Base-by-base conservation (phyloP, 2,113 vertebrate species). In the Lophochroa leadbeateri region DNA sequence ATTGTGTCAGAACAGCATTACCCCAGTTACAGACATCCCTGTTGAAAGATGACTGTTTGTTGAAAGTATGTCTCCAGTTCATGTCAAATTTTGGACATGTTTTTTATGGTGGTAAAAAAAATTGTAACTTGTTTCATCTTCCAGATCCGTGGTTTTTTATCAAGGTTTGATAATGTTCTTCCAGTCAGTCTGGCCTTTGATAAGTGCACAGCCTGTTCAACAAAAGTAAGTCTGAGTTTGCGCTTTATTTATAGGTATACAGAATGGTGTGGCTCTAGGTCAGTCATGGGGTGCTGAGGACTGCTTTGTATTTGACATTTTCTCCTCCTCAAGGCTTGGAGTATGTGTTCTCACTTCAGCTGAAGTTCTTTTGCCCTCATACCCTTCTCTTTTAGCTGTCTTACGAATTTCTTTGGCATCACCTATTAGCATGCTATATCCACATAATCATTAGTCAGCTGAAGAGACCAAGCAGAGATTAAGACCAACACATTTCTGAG, bases 131-230 rank as follows among this genome's bases (percentile, higher is more conserved):
- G 75, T 80, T 87, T 81, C 65, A 14, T 85, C 89, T 94, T 95
- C 68, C 95, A 99, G 99, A 99, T 99, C 79, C 99, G 99, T 92
- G 99, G 99, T 41, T 99, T 99, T 97, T 98, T 99, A 57, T 99
- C 99, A 52, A 98, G 99, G 82, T 99, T 99, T 90, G 99, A 99
- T 97, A 99, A 99, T 18, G 99, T 99, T 86, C 99, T 99, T 95
- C 99, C 99, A 63, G 99, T 99, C 88, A 99, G 99, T 93, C 97
- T 99, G 96, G 99, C 99, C 2, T 99, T 99, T 97, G 99, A 99
- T 98, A 99, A 99, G 96, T 99, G 99, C 97, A 99, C 99, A 13
- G 99, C 99, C 90, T 99, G 99, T 96, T 99, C 99, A 47, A 84
- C 98, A 64, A 98, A 98, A 97, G 99, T 99, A 98, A 98, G 98